Percentiles rank a stretch among this genome's conserved stretches.
phyloP scores from a whole-genome alignment of 2,888 invertebrate species.

The Sesia apiformis region DNA sequence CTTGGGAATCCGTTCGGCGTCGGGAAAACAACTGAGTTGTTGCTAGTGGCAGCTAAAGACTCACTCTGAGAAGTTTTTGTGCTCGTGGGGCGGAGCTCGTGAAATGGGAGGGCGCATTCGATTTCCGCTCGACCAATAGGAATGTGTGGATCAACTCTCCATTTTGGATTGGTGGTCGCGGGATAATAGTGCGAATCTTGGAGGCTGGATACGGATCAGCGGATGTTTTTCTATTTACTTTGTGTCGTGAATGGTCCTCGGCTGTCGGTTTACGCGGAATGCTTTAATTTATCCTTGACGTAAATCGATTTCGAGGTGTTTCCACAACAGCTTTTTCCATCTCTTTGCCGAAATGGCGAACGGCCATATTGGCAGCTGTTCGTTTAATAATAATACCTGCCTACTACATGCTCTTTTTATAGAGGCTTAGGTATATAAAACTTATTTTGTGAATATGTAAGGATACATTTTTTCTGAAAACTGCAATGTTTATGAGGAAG shows the following conservation, averaged over 20 bases:
- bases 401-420: neutral
- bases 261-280: slow-evolving; percentile 43
- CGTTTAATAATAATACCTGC: too few relatives aligned
- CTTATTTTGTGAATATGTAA: too few relatives aligned
- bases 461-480: too few relatives aligned
- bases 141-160: slow-evolving; percentile 17
- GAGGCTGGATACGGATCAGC: slow-evolving; percentile 57
- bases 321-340: slow-evolving; percentile 34
- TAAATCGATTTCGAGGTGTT: slow-evolving; percentile 63
- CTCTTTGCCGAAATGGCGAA: slow-evolving; percentile 14
- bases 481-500: too few relatives aligned
- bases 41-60: slow-evolving; percentile 37
- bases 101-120: slow-evolving; percentile 54
- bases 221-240: slow-evolving; percentile 58
- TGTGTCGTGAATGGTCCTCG: slow-evolving; percentile 45
- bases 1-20: slow-evolving; percentile 31
- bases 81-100: slow-evolving; percentile 62
- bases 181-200: slow-evolving; percentile 70
- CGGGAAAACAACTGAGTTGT: slow-evolving; percentile 35
- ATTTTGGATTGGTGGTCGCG: slow-evolving; percentile 49
- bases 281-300: slow-evolving; percentile 58
- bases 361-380: slow-evolving; percentile 14
- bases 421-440: neutral
- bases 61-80: slow-evolving; percentile 44
- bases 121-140: slow-evolving; percentile 33